Evolutionary conservation across 2,797 vertebrate species (phyloP).

Genomic region (Strix occidentalis): DNA sequence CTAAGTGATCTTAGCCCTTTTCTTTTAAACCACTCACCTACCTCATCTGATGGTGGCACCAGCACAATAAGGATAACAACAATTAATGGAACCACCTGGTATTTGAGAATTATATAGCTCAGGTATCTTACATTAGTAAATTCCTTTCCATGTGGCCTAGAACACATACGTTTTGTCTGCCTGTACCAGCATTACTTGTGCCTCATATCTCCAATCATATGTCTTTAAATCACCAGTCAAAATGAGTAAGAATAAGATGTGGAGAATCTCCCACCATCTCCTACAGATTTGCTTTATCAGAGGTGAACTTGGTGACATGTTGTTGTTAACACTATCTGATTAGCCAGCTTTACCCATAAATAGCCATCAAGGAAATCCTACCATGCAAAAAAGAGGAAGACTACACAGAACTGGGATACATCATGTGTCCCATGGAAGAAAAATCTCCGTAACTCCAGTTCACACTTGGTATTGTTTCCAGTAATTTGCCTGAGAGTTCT

Average conservation of each 20-base stretch:
- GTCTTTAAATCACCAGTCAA: constrained; percentile 49
- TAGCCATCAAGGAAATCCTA: neutral
- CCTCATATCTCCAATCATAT: constrained; percentile 31
- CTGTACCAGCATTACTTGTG: constrained; percentile 22
- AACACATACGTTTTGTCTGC: constrained; percentile 20
- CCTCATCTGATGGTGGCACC: constrained; percentile 17
- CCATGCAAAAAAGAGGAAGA: neutral
- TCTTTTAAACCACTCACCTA: neutral
- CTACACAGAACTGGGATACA: neutral
- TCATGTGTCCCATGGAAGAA: neutral
- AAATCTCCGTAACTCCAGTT: neutral
- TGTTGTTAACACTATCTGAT: neutral
- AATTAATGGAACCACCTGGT: constrained; percentile 34
- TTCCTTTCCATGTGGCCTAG: constrained; percentile 29
- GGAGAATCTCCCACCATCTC: constrained; percentile 20
- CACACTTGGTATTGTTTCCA: neutral
- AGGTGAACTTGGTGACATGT: neutral
- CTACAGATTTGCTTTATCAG: constrained; percentile 20
- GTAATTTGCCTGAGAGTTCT: neutral
- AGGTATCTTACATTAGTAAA: constrained; percentile 26
- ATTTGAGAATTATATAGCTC: constrained; percentile 44
- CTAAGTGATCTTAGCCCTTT: neutral
- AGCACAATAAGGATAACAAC: constrained; percentile 17
- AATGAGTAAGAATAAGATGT: neutral
- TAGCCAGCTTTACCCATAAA: neutral